These are phyloP conservation scores for Hirudinaria manillensis DNA, from an alignment of 2,888 invertebrate genomes.

Conservation along the genomic window DNA sequence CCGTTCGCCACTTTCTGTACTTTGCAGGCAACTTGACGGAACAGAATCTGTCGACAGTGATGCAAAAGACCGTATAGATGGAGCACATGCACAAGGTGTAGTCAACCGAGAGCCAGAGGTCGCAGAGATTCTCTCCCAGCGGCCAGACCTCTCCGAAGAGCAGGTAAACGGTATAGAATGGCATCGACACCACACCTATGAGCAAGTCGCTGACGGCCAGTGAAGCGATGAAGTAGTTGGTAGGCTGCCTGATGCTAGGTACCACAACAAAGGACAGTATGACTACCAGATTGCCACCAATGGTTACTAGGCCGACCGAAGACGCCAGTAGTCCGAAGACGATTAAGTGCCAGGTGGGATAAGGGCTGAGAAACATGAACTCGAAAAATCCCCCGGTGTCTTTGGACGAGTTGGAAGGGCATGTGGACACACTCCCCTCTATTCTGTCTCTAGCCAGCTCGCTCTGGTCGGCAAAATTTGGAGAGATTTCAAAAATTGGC, in stretches of 20 bases:
- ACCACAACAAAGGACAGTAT: slow-evolving; percentile 89
- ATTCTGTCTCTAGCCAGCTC: too few species aligned
- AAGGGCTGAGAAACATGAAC: slow-evolving; percentile 17
- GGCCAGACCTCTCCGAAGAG: slow-evolving; percentile 82
- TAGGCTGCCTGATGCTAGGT: slow-evolving; percentile 81
- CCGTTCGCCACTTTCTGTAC: slow-evolving; percentile 92
- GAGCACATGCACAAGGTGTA: slow-evolving; percentile 92
- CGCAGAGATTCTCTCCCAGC: slow-evolving; percentile 89
- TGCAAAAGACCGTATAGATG: slow-evolving; percentile 94
- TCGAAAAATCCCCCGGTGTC: not conserved
- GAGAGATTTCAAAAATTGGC: too few species aligned
- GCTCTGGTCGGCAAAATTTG: too few species aligned
- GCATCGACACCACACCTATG: slow-evolving; percentile 69
- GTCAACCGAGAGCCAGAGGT: slow-evolving; percentile 95
- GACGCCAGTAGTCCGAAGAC: slow-evolving; percentile 79
- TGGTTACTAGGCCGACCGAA: slow-evolving; percentile 81
- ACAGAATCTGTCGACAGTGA: slow-evolving; percentile 96
- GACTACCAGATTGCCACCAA: slow-evolving; percentile 87
- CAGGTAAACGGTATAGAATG: slow-evolving; percentile 31
- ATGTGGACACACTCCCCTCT: too few species aligned
- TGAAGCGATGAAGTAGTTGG: slow-evolving; percentile 91
- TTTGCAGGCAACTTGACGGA: slow-evolving; percentile 96
- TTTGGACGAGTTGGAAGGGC: not conserved
- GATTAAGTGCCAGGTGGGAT: slow-evolving; percentile 72
- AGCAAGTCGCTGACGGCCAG: slow-evolving; percentile 92